Base-by-base conservation (phyloP, 2,113 vertebrate genomes). In the Jacana jacana region DNA sequence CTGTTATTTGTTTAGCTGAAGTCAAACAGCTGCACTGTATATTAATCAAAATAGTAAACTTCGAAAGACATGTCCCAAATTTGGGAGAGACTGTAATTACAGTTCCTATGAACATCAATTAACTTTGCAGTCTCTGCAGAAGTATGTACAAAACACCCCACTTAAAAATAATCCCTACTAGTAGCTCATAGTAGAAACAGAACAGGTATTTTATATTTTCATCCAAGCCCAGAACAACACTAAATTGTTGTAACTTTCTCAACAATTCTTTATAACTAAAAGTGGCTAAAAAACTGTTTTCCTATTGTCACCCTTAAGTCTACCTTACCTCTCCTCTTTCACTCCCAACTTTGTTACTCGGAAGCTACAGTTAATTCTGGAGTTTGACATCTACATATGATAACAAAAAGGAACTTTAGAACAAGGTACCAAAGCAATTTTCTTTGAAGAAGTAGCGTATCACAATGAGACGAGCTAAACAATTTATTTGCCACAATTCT, bases 1-100 rank as follows among this genome's bases (percentile, higher is more conserved):
- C 72, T 91, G 81, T 52, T 83, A 54, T 92, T 94, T 83, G 37
- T 88, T 81, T 75, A 88, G 60, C 55, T 75, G 39, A 96, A 84
- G 69, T 61, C 81, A 78, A 76, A 55, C 33, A 71, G 39, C 37
- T 92, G 68, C 49, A 51, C 13, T 60, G 48, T 48, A 39, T 71
- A 81, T 71, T 91, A 89, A 84, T 81, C 88, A 88, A 73, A 90
- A 83, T 19, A 73, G 42, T 33, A 54, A 86, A 80, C 51, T 81
- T 73, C 68, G 91, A 83, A 91, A 80, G 68, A 28, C 27, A 80
- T 2, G 1, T 84, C 73, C 70, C 83, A 87, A 85, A 77, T 52
- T 51, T 37, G 83, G 48, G 52, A 63, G 39, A 75, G 60, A 63
- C 39, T 81, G 24, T 82, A 92, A 81, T 78, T 88, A 91, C 71